Percentiles rank a stretch among this genome's conserved stretches.
Evolutionary conservation across 2,797 vertebrate species (phyloP).

Genomic region (Coilia nasus): DNA sequence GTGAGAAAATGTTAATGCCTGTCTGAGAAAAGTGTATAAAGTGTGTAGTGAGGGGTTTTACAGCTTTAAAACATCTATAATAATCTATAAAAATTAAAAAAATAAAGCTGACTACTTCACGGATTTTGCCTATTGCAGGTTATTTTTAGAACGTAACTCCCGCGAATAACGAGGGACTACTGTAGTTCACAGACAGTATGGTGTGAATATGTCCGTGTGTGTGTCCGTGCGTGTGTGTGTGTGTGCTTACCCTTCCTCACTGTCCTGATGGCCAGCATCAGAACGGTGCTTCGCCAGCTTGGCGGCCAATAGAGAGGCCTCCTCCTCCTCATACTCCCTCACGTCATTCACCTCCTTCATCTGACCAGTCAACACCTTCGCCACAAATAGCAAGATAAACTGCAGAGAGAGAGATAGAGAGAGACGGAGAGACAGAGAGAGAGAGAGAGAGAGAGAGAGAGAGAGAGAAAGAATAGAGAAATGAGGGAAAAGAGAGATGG

Average conservation of each 20-base stretch:
- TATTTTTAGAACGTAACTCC: no score
- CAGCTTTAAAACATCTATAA: no score
- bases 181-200: no score
- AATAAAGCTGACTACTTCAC: no score
- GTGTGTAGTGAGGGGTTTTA: no score
- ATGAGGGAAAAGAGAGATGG: background rate
- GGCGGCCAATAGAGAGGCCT: slow-evolving; percentile 39
- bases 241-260: slow-evolving; percentile 76
- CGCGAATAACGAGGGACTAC: no score
- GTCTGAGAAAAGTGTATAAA: no score
- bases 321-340: slow-evolving; percentile 87
- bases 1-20: no score
- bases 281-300: slow-evolving; percentile 15
- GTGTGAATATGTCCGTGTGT: no score
- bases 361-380: slow-evolving; percentile 88
- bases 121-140: no score
- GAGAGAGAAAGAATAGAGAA: background rate
- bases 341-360: slow-evolving; percentile 89
- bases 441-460: background rate
- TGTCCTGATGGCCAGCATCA: slow-evolving; percentile 68
- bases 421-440: no score
- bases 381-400: slow-evolving; percentile 92
- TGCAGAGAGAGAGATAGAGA: slow-evolving; percentile 48
- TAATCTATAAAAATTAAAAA: no score
- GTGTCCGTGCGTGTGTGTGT: background rate